phyloP scores from a whole-genome alignment of 2,888 invertebrate genomes.

The Lobophora halterata region DNA sequence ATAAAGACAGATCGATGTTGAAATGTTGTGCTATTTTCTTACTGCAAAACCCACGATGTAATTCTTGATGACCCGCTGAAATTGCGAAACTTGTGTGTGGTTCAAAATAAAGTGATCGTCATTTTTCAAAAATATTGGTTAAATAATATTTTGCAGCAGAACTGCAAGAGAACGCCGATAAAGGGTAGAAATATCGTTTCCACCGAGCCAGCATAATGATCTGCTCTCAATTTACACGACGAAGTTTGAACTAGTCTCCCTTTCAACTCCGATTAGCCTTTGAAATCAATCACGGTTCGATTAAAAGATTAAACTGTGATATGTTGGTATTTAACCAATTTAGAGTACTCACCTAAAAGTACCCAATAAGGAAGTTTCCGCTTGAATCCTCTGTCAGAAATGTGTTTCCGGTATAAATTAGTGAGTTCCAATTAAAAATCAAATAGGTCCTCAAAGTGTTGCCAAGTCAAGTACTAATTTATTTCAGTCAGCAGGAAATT shows the following conservation, averaged over 20 bases:
- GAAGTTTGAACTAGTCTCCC: constrained; percentile 22
- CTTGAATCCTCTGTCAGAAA: no score
- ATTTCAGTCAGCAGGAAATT: no score
- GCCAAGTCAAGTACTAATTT: no score
- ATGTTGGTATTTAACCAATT: constrained; percentile 1
- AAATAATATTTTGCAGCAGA: no score
- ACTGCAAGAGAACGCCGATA: no score
- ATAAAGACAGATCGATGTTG: constrained; percentile 80
- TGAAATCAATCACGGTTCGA: constrained; percentile 21
- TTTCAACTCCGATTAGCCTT: constrained; percentile 19
- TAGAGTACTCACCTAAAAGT: background rate
- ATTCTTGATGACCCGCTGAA: background rate
- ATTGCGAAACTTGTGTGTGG: no score
- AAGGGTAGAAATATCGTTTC: no score
- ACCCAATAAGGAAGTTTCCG: background rate
- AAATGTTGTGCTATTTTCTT: constrained; percentile 13
- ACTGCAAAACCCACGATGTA: constrained; percentile 3
- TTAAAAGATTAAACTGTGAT: constrained; percentile 13
- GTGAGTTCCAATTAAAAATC: no score
- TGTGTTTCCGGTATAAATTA: no score
- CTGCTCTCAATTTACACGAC: constrained; percentile 16
- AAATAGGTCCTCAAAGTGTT: no score
- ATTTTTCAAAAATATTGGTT: no score
- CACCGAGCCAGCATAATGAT: constrained; percentile 17
- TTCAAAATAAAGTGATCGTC: no score